These are phyloP conservation scores for Thamnaconus septentrionalis DNA, from an alignment of 2,113 vertebrate species.

Conservation along the genomic window DNA sequence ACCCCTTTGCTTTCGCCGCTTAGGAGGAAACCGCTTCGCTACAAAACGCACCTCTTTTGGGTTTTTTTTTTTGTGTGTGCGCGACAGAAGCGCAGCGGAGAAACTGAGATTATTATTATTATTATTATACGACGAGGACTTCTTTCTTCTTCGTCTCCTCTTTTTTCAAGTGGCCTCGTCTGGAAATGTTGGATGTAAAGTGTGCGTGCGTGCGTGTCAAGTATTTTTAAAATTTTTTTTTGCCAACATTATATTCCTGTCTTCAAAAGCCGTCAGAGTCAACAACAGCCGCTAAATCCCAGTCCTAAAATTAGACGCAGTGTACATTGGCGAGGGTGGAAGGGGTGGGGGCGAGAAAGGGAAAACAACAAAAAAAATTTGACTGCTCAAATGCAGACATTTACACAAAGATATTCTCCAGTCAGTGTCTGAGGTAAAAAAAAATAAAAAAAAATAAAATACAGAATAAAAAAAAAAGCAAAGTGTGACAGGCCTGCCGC, in stretches of 20 bases:
- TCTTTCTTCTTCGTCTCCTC: constrained; percentile 3
- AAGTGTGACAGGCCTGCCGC: constrained; percentile 12
- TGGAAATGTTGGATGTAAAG: constrained; percentile 11
- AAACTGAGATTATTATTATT: too few species aligned
- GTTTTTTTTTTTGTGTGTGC: neutral
- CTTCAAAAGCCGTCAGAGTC: constrained; percentile 17
- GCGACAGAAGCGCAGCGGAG: too few species aligned
- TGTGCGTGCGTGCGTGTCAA: too few species aligned
- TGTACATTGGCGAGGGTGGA: too few species aligned
- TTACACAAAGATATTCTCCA: too few species aligned
- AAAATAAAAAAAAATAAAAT: neutral
- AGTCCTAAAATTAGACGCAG: constrained; percentile 25
- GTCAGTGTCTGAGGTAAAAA: too few species aligned
- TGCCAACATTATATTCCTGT: constrained; percentile 7
- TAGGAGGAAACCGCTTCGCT: constrained; percentile 35
- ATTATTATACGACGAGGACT: too few species aligned
- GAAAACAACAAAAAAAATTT: too few species aligned
- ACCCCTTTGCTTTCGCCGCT: constrained; percentile 41
- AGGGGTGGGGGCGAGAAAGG: too few species aligned
- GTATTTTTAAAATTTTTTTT: neutral
- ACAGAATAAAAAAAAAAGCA: constrained; percentile 7
- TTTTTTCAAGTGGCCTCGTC: constrained; percentile 18
- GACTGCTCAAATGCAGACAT: too few species aligned
- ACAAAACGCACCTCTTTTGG: constrained; percentile 31
- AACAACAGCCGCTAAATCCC: constrained; percentile 7